Conservation (phyloP, 2,113 vertebrate genomes). For the Carollia perspicillata region DNA sequence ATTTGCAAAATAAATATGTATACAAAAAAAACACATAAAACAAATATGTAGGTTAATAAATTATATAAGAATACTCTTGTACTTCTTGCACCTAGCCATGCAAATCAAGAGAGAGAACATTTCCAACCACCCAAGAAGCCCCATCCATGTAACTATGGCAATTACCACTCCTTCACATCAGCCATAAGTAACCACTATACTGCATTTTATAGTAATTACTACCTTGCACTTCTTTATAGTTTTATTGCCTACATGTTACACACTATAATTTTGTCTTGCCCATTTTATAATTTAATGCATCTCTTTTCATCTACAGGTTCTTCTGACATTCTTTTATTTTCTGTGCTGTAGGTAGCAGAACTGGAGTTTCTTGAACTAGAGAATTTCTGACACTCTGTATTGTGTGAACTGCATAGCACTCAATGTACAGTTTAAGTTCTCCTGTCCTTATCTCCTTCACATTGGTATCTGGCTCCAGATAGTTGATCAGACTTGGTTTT, state of each 20-base stretch:
- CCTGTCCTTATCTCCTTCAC: neutral
- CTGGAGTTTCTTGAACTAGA: neutral
- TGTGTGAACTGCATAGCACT: neutral
- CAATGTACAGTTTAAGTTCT: neutral
- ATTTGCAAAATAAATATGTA: too few relatives aligned
- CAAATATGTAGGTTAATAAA: neutral
- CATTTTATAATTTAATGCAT: neutral
- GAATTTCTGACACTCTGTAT: neutral
- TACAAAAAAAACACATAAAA: neutral
- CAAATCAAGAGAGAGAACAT: neutral
- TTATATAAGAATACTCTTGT: neutral
- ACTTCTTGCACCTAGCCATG: neutral
- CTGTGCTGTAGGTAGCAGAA: neutral
- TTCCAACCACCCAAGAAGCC: neutral
- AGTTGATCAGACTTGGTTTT: neutral
- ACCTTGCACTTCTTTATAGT: neutral
- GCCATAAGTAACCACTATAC: neutral
- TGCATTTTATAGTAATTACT: neutral
- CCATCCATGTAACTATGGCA: neutral
- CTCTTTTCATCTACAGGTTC: neutral
- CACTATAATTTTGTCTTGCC: neutral
- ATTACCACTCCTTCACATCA: neutral
- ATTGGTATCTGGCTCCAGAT: neutral
- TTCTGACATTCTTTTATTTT: neutral
- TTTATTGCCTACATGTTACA: neutral